Evolutionary conservation across 2,888 invertebrate genomes (phyloP), one percentile per base, ranked within the genome.

Genomic region (Caenorhabditis japonica): DNA sequence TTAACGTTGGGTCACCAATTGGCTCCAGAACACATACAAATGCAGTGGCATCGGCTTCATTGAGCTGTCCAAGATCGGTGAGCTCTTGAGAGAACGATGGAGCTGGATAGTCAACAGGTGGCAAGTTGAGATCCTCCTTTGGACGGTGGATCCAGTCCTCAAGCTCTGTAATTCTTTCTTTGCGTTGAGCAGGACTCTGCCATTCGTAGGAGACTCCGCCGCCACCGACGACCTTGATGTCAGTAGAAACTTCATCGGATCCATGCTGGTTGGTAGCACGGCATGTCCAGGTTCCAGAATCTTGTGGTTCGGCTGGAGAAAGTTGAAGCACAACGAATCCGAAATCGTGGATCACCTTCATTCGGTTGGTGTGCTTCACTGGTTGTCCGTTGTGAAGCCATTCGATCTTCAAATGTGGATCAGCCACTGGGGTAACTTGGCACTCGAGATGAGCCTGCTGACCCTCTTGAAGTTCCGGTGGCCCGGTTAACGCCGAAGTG

Each of bases 381-480:
- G 92, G 91, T 88, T 94, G 94, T 59, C 94, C 95, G 88, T 96
- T 95, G 87, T 94, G 92, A 77, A 84, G 82, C 87, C 87, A 87
- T 51, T 87, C 87, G 56, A 87, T 81, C 53, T 77, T 76, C 59
- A 86, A 66, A 27, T 76, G 69, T 12, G 97, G 96, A 90, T 97
- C 97, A 69, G 93, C 94, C 23, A 95, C 92, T 0, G 99, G 99
- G 23, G 94, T 93, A 53, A 97, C 91, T 84, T 94, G 92, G 27
- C 95, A 95, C 89, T 97, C 97, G 88, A 96, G 95, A 89, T 97
- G 96, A 81, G 94, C 95, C 83, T 94, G 93, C 89, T 96, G 95
- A 34, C 96, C 95, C 90, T 99, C 97, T 58, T 93, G 93, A 70
- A 97, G 89, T 88, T 93, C 93, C 2, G 93, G 92, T 10, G 94